These are phyloP conservation scores for Hippocampus barbouri DNA, from an alignment of 2,113 vertebrate species.

Conservation along the genomic window DNA sequence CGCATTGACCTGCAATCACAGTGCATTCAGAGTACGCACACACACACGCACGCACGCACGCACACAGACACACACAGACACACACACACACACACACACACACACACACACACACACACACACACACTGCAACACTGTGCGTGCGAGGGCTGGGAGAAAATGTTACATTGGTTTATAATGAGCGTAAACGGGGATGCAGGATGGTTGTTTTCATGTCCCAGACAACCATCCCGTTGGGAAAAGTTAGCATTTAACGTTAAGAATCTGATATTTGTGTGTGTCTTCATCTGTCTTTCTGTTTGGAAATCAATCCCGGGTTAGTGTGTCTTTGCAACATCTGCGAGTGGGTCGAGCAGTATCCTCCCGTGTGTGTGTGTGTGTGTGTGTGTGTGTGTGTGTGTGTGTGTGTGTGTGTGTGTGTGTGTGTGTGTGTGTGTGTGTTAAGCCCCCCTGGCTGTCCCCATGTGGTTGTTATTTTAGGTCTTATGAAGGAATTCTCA, in stretches of 20 bases:
- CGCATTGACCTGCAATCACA: slow-evolving; percentile 38
- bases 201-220: slow-evolving; percentile 13
- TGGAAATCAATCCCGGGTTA: slow-evolving; percentile 41
- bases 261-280: slow-evolving; percentile 50
- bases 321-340: slow-evolving; percentile 49
- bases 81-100: not conserved
- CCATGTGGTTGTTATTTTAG: slow-evolving; percentile 81
- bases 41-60: not conserved
- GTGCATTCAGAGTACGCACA: slow-evolving; percentile 9
- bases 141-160: slow-evolving; percentile 12
- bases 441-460: slow-evolving; percentile 63
- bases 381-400: slow-evolving; percentile 22
- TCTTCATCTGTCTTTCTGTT: slow-evolving; percentile 30
- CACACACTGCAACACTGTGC: slow-evolving; percentile 12
- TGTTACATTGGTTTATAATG: slow-evolving; percentile 9
- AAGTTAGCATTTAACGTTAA: slow-evolving; percentile 18
- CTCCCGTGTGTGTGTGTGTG: slow-evolving; percentile 30
- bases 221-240: slow-evolving; percentile 24
- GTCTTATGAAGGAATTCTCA: slow-evolving; percentile 76
- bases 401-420: slow-evolving; percentile 1
- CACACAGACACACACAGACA: slow-evolving; percentile 6
- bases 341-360: slow-evolving; percentile 46
- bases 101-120: not conserved
- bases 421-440: slow-evolving; percentile 16
- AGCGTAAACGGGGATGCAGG: slow-evolving; percentile 22